Evolutionary conservation across 1,140 invertebrate genomes (phyloP).

Genomic region (Philotrypesis tridentata): DNA sequence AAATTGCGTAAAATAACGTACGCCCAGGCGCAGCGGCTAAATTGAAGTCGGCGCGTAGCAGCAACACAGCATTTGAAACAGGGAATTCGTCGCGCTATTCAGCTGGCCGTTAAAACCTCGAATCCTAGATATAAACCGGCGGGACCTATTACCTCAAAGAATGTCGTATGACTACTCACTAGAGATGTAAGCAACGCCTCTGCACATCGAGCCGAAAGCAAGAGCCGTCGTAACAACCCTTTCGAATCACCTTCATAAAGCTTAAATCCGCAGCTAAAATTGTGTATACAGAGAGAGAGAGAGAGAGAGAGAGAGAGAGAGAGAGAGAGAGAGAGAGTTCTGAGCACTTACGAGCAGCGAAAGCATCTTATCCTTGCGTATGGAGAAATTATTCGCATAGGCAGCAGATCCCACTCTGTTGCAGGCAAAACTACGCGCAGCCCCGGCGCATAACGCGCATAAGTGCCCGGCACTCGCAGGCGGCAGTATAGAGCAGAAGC

Average conservation of each 20-base stretch:
- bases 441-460: background rate
- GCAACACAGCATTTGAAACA: background rate
- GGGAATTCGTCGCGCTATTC: background rate
- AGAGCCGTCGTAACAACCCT: background rate
- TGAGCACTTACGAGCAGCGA: background rate
- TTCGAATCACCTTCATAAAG: background rate
- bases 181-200: background rate
- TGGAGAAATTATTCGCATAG: background rate
- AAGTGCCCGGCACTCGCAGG: background rate
- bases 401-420: background rate
- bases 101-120: background rate
- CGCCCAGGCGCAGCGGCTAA: no score
- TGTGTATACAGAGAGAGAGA: no score
- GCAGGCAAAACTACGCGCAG: background rate
- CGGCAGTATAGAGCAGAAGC: background rate
- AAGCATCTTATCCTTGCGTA: background rate
- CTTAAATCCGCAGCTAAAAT: background rate
- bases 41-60: no score
- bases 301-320: no score
- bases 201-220: background rate
- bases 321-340: background rate
- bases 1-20: no score
- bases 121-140: background rate
- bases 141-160: background rate
- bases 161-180: background rate